Conservation (phyloP, 2,797 vertebrate species). For the Poecilia gillii region DNA sequence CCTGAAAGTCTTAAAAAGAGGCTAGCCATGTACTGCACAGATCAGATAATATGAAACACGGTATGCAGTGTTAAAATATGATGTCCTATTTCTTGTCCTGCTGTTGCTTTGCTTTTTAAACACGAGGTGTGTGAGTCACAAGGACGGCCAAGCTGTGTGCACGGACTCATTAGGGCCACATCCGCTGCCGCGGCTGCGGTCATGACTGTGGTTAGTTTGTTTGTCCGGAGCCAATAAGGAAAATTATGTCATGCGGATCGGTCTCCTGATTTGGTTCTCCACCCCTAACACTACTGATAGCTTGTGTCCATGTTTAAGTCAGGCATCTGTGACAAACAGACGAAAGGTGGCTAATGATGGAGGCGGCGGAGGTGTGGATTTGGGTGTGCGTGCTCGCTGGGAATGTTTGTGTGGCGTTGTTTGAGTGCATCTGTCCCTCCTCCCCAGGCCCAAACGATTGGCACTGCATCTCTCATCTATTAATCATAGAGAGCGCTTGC, state of each 20-base stretch:
- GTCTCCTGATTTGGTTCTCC: constrained; percentile 39
- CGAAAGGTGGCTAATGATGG: constrained; percentile 53
- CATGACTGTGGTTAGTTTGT: constrained; percentile 56
- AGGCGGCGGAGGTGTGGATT: constrained; percentile 25
- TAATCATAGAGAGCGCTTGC: constrained; percentile 96
- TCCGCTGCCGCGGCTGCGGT: constrained; percentile 47
- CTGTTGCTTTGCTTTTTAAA: constrained; percentile 59
- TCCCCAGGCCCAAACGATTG: constrained; percentile 84
- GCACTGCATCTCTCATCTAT: constrained; percentile 97
- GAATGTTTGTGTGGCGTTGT: constrained; percentile 67
- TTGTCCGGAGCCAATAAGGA: constrained; percentile 46
- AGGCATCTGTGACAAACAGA: constrained; percentile 37
- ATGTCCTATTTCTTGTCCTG: constrained; percentile 56
- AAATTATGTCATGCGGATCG: constrained; percentile 41
- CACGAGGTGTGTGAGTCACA: constrained; percentile 57
- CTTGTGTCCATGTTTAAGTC: constrained; percentile 35
- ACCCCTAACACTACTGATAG: constrained; percentile 29
- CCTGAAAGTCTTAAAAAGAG: constrained; percentile 54
- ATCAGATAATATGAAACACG: constrained; percentile 54
- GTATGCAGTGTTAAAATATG: constrained; percentile 27
- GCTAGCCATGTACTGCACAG: constrained; percentile 33
- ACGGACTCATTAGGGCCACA: constrained; percentile 56
- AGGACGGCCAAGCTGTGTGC: constrained; percentile 39
- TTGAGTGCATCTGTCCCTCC: constrained; percentile 80
- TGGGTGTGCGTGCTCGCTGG: constrained; percentile 46